phyloP scores from a whole-genome alignment of 2,888 invertebrate genomes.

The Anticlea derivata region DNA sequence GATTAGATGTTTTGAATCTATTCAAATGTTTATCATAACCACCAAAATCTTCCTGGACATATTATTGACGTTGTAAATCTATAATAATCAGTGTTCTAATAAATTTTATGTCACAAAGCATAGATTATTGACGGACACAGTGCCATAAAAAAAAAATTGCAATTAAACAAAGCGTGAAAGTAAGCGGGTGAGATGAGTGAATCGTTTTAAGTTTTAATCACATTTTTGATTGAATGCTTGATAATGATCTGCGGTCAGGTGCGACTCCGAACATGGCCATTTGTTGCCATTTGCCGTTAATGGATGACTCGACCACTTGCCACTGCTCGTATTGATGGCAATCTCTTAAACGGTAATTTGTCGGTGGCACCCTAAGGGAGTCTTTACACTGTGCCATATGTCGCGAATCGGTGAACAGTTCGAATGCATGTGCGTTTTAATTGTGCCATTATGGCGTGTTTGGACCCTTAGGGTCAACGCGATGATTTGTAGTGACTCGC shows the following conservation, averaged over 20 bases:
- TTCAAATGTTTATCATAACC: slow-evolving; percentile 22
- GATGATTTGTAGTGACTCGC: slow-evolving; percentile 24
- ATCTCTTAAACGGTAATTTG: slow-evolving; percentile 79
- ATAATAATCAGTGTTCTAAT: slow-evolving; percentile 14
- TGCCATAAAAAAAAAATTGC: slow-evolving; percentile 36
- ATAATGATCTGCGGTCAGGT: slow-evolving; percentile 76
- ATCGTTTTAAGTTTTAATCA: slow-evolving; percentile 69
- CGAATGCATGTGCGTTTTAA: slow-evolving; percentile 55
- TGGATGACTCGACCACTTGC: slow-evolving; percentile 51
- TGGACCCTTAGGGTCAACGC: slow-evolving; percentile 38
- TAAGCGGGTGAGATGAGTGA: slow-evolving; percentile 52
- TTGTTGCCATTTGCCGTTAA: slow-evolving; percentile 71
- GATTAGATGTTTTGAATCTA: slow-evolving; percentile 6
- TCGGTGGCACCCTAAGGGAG: slow-evolving; percentile 42
- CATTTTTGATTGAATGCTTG: slow-evolving; percentile 71
- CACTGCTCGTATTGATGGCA: slow-evolving; percentile 68
- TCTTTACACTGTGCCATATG: slow-evolving; percentile 67
- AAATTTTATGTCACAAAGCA: slow-evolving; percentile 2
- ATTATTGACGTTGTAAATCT: slow-evolving; percentile 14
- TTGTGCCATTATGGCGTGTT: slow-evolving; percentile 55
- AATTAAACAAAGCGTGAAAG: slow-evolving; percentile 39
- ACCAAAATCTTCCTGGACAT: slow-evolving; percentile 8
- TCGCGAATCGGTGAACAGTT: slow-evolving; percentile 46
- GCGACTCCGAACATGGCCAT: slow-evolving; percentile 2
- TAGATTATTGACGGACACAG: slow-evolving; percentile 37